These are phyloP conservation scores for Otolemur crassicaudatus DNA, from an alignment of 2,797 vertebrate species.

Conservation along the genomic window DNA sequence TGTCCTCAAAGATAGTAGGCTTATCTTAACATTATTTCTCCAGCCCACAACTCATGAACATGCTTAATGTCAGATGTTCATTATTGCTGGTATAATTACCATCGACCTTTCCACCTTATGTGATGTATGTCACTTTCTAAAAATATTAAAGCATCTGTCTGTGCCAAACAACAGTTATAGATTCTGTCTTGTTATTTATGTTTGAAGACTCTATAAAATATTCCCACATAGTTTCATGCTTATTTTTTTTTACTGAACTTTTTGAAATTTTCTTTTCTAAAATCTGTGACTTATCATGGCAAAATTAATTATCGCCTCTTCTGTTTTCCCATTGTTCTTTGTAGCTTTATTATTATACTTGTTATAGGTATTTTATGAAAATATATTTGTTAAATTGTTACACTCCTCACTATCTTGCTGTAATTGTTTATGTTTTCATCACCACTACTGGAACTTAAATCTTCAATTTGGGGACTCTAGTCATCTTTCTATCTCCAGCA, in stretches of 20 bases:
- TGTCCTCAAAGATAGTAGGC: not conserved
- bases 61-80: not conserved
- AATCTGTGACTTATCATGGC: not conserved
- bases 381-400: not conserved
- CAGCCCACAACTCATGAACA: not conserved
- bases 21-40: not conserved
- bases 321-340: not conserved
- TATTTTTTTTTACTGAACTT: not conserved
- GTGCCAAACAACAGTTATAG: not conserved
- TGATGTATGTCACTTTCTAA: not conserved
- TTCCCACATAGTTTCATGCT: not conserved
- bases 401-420: not conserved
- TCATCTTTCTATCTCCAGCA: not conserved
- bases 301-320: not conserved
- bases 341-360: not conserved
- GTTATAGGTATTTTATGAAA: not conserved
- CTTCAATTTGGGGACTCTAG: not conserved
- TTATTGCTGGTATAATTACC: not conserved
- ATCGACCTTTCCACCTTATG: not conserved
- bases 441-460: not conserved
- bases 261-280: conserved; percentile 13
- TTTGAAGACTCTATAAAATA: conserved; percentile 3
- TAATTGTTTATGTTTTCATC: conserved; percentile 8
- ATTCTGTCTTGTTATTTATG: not conserved
- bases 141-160: not conserved